Base-by-base conservation (phyloP, 2,797 vertebrate genomes). In the Merluccius polli region DNA sequence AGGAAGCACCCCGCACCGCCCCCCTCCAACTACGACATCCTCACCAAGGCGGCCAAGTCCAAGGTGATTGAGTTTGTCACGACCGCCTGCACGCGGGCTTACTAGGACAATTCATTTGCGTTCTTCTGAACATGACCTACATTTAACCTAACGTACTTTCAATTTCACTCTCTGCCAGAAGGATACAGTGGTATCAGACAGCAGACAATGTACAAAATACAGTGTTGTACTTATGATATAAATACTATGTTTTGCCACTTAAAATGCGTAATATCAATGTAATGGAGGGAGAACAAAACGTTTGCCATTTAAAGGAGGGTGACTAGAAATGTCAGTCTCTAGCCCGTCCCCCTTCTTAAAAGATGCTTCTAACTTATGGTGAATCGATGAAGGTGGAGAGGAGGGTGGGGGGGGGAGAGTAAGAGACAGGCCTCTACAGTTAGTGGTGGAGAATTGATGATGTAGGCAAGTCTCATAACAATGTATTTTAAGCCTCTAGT, bases 1-100 rank as follows among this genome's bases (percentile, higher is more conserved):
- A 92, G 98, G 83, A 99, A 98, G 89, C 98, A 99, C 89, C 98
- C 98, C 0, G 94, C 97, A 3, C 97, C 98, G 2, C 98, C 98
- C 5, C 96, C 95, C 0, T 98, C 98, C 2, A 99, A 97, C 92
- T 99, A 99, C 0, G 97, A 99, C 85, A 94, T 99, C 86, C 94
- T 99, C 79, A 92, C 95, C 78, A 99, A 98, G 78, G 96, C 97
- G 2, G 94, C 95, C 18, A 96, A 94, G 81, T 97, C 96, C 31
- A 96, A 95, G 93, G 98, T 95, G 88, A 89, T 88, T 59, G 15
- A n/a, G 3, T 65, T 65, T 24, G 3, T 65, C 59, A 13, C 15
- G n/a, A 65, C 24, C 59, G n/a, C 52, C 24, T 2, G n/a, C 24
- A 65, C 8, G n/a, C 59, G 10, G 2, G 59, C 59, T 12, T 59